phyloP scores from a whole-genome alignment of 2,113 vertebrate species.

The Bothrops jararaca region DNA sequence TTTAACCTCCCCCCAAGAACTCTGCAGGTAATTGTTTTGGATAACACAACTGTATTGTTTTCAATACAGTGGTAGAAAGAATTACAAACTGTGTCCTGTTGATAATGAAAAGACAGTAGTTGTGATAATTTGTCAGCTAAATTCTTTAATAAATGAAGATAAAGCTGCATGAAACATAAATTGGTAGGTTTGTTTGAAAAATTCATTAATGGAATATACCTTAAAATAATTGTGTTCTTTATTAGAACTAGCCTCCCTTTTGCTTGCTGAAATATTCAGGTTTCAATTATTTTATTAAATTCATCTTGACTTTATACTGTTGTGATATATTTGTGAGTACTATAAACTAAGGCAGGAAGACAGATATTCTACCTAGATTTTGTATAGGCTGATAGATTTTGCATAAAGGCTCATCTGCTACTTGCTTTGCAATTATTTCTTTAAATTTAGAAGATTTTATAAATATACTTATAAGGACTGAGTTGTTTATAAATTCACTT shows the following conservation, averaged over 20 bases:
- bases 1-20: slow-evolving; percentile 61
- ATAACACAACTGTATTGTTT: slow-evolving; percentile 46
- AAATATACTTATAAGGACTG: background rate
- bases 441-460: background rate
- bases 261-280: slow-evolving; percentile 1
- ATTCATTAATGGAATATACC: slow-evolving; percentile 18
- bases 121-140: slow-evolving; percentile 31
- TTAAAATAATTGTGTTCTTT: background rate
- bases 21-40: slow-evolving; percentile 57
- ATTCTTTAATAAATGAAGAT: slow-evolving; percentile 6
- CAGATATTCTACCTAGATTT: background rate
- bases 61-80: slow-evolving; percentile 39
- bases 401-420: background rate
- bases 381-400: background rate
- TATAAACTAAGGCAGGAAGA: background rate
- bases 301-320: background rate
- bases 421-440: background rate
- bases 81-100: slow-evolving; percentile 52
- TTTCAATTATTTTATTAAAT: background rate
- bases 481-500: background rate
- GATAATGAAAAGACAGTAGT: slow-evolving; percentile 40
- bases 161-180: slow-evolving; percentile 36
- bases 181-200: slow-evolving; percentile 11
- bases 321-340: background rate
- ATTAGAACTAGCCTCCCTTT: slow-evolving; percentile 19